These are phyloP conservation scores for Sesamia inferens DNA, from an alignment of 2,888 invertebrate genomes.

Conservation along the genomic window DNA sequence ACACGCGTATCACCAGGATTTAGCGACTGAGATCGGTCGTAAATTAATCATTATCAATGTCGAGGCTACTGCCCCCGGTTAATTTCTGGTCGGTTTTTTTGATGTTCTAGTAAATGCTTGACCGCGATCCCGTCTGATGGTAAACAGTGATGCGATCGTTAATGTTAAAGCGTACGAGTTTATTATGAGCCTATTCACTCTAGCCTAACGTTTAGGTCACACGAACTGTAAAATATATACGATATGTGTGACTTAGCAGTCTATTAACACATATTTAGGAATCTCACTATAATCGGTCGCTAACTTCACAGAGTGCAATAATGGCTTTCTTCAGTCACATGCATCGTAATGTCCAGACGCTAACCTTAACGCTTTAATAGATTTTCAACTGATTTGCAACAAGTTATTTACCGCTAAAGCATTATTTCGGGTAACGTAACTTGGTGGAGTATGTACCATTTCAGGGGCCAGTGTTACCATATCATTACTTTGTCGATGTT, in stretches of 20 bases:
- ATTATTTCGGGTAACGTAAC: no score
- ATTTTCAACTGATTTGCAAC: no score
- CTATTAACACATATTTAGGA: not conserved
- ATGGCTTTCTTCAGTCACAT: not conserved
- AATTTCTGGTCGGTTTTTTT: slow-evolving; percentile 1
- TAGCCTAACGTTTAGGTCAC: no score
- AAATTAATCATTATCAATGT: no score
- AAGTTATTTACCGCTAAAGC: no score
- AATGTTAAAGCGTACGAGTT: not conserved
- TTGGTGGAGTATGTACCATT: not conserved
- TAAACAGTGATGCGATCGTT: not conserved
- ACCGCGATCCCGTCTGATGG: no score
- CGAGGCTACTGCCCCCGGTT: not conserved
- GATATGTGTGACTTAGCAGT: not conserved
- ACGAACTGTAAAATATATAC: not conserved
- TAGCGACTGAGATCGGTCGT: no score
- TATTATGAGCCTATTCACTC: no score
- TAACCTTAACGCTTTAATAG: no score
- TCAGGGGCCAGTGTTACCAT: not conserved
- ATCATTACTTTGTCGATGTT: slow-evolving; percentile 3
- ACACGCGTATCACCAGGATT: no score
- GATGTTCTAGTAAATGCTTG: no score
- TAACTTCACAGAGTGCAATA: not conserved
- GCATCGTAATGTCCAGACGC: not conserved
- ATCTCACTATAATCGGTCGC: not conserved